phyloP scores from a whole-genome alignment of 2,113 vertebrate genomes.

The Chaetura pelagica region DNA sequence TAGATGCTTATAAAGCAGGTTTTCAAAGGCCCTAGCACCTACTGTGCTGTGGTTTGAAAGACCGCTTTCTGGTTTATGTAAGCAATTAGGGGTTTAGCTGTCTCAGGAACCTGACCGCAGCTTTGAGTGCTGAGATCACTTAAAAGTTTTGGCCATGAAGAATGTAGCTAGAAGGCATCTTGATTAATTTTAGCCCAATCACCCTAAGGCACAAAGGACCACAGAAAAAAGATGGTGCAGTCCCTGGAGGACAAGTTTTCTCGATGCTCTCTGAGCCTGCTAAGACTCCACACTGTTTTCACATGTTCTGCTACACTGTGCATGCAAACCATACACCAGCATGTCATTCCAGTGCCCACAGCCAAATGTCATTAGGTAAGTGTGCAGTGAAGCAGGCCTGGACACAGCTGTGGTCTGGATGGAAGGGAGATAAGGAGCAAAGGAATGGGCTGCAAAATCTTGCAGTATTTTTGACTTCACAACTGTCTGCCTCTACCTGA shows the following conservation, averaged over 20 bases:
- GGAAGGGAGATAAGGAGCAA: not conserved
- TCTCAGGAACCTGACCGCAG: not conserved
- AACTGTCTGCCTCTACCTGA: not conserved
- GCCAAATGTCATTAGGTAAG: not conserved
- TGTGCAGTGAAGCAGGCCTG: not conserved
- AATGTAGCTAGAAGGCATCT: not conserved
- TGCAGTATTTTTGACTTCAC: not conserved
- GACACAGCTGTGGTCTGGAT: not conserved
- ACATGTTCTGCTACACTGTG: rapidly evolving
- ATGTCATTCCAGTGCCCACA: rapidly evolving
- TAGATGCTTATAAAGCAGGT: not conserved
- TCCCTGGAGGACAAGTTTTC: not conserved
- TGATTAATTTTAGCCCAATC: not conserved
- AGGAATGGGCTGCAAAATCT: not conserved
- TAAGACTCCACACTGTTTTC: not conserved
- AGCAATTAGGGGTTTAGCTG: not conserved
- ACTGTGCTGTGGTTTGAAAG: not conserved
- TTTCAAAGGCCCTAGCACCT: not conserved
- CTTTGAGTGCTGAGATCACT: not conserved
- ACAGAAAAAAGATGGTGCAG: not conserved
- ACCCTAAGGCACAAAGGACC: not conserved
- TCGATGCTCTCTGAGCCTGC: not conserved
- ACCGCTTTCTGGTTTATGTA: not conserved
- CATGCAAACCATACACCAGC: not conserved
- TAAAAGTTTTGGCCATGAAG: not conserved